Conservation (phyloP, 2,113 vertebrate species). For the Malurus melanocephalus region DNA sequence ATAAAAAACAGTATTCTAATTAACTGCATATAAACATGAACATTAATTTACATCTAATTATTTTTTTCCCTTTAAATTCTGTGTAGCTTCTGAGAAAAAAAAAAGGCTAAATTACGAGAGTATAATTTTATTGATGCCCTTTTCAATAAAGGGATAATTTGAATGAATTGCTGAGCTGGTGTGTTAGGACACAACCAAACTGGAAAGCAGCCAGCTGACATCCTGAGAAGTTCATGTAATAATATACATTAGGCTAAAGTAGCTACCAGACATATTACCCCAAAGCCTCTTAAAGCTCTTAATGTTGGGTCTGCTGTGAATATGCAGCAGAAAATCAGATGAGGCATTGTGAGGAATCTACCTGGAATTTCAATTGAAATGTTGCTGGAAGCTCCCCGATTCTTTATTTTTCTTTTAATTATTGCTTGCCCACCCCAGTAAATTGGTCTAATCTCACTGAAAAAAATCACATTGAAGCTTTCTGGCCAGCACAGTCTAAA, state of each 20-base stretch:
- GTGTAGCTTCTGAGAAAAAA: background rate
- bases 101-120: background rate
- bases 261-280: background rate
- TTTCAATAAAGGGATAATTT: background rate
- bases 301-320: background rate
- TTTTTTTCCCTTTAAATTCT: background rate
- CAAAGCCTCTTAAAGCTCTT: background rate
- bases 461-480: background rate
- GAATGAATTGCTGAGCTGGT: background rate
- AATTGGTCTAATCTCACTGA: background rate
- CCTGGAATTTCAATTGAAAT: background rate
- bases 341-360: background rate
- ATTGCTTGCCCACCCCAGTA: accelerated
- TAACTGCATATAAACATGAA: background rate
- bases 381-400: background rate
- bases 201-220: background rate
- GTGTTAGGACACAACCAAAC: background rate
- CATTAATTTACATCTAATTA: background rate
- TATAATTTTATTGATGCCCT: background rate
- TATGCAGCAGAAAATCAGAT: background rate
- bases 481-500: background rate
- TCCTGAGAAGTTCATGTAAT: background rate
- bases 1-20: background rate
- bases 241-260: background rate
- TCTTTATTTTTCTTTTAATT: background rate